Evolutionary conservation across 92 coral and sea anemone genomes (phyloP).

Genomic region (Metridium senile): DNA sequence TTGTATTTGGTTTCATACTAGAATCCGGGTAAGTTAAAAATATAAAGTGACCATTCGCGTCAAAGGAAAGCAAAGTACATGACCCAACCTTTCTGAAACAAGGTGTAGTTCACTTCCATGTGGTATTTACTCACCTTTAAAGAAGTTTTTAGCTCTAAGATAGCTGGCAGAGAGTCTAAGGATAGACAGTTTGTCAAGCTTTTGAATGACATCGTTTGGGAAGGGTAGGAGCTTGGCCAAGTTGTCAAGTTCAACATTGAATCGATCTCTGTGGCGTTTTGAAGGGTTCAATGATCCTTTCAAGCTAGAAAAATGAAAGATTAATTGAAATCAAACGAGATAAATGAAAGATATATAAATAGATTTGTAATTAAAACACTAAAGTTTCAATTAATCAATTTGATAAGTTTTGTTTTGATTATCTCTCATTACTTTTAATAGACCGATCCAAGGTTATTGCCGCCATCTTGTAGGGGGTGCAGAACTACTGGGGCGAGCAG

Average conservation of each 20-base stretch:
- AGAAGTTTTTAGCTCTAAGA: conserved; percentile 94
- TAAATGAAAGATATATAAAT: background rate
- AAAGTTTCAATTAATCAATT: background rate
- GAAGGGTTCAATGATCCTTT: conserved; percentile 98
- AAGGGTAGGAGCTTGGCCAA: conserved; percentile 94
- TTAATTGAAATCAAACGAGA: background rate
- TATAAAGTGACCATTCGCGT: too few relatives aligned
- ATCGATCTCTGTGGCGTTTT: conserved; percentile 93
- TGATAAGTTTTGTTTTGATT: background rate
- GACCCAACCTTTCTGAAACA: too few relatives aligned
- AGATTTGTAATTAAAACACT: background rate
- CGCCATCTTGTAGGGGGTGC: too few relatives aligned
- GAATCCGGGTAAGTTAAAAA: too few relatives aligned
- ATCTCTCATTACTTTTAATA: background rate
- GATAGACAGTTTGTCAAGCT: conserved; percentile 93
- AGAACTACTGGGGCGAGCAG: too few relatives aligned
- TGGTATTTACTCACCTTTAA: conserved; percentile 72
- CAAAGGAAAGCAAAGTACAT: too few relatives aligned
- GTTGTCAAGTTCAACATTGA: conserved; percentile 95
- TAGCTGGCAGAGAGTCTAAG: conserved; percentile 93
- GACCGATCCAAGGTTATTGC: too few relatives aligned
- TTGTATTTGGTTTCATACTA: background rate
- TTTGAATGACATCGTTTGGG: conserved; percentile 94
- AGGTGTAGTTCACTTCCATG: background rate
- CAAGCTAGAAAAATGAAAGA: conserved; percentile 46